Evolutionary conservation across 2,797 vertebrate species (phyloP).

Genomic region (Melanotaenia trifasciata): DNA sequence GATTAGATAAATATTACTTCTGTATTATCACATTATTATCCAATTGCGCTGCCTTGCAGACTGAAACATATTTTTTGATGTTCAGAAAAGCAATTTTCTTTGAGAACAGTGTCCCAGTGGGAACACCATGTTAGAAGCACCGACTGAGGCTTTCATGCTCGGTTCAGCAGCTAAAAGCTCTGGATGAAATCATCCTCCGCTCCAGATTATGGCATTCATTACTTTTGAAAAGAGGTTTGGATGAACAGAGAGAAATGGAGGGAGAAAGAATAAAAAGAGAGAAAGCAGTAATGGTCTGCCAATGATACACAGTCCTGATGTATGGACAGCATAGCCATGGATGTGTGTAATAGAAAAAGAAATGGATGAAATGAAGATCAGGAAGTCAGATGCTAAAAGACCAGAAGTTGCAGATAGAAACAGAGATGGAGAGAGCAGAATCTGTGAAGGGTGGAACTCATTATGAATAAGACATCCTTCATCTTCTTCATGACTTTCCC

Average conservation of each 20-base stretch:
- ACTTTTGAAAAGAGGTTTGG: constrained; percentile 58
- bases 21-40: neutral
- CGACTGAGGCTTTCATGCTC: constrained; percentile 55
- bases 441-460: constrained; percentile 27
- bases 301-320: constrained; percentile 23
- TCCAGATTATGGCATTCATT: constrained; percentile 67
- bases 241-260: constrained; percentile 31
- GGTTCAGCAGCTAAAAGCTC: constrained; percentile 65
- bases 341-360: neutral
- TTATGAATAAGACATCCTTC: constrained; percentile 37
- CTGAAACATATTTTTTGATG: constrained; percentile 8
- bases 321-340: constrained; percentile 12
- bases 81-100: constrained; percentile 42
- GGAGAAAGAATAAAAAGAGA: constrained; percentile 16
- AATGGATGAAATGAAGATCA: neutral
- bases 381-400: neutral
- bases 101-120: constrained; percentile 53
- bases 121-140: constrained; percentile 39
- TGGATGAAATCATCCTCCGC: constrained; percentile 58
- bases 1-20: neutral
- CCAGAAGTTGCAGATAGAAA: neutral
- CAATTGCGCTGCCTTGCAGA: neutral
- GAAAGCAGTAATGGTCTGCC: constrained; percentile 21
- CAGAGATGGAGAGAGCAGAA: neutral
- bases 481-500: neutral